Base-by-base conservation (phyloP, 2,113 vertebrate genomes). In the Silurus glanis region DNA sequence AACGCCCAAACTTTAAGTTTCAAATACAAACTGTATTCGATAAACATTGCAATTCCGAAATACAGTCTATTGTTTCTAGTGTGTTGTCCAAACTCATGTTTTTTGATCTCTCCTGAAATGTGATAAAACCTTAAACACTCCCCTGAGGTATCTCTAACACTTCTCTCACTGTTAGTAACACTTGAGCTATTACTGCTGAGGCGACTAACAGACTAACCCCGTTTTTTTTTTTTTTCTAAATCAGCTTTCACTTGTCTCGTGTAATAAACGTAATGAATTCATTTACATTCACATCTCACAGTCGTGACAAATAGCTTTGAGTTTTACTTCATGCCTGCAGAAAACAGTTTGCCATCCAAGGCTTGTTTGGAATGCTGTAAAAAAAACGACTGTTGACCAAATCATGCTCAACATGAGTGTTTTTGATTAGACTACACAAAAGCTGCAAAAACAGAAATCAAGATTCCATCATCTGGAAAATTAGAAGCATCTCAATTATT, bases 281-380 rank as follows among this genome's bases (percentile, higher is more conserved):
- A 71, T 86, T 88, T 76, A 61, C 47, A 87, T 87, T 85, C 49
- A 53, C 81, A 64, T 75, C 59, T 53, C 62, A 61, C 80, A 87
- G 53, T 84, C 47, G 53, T 82, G 81, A 86, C 74, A 85, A 75
- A 69, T n/a, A 25, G n/a, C 47, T 64, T 53, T 76, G n/a, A 66
- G n/a, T 49, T 69, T 83, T 25, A 81, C 81, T 23, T 58, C n/a
- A 53, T 69, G 3, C 66, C 82, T 85, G 72, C 85, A 83, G 28
- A 16, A 49, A 16, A 23, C 45, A 10, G 47, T 74, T 23, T 5
- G 45, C 49, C 45, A 74, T 53, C 21, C 49, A 56, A 56, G 25
- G 51, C 13, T 25, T 78, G 23, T 4, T 25, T 17, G 13, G 23
- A 78, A 79, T 79, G 13, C 7, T 8, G 58, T 56, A 3, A 37